Base-by-base conservation (phyloP, 2,797 vertebrate genomes). In the Pteronotus mesoamericanus region DNA sequence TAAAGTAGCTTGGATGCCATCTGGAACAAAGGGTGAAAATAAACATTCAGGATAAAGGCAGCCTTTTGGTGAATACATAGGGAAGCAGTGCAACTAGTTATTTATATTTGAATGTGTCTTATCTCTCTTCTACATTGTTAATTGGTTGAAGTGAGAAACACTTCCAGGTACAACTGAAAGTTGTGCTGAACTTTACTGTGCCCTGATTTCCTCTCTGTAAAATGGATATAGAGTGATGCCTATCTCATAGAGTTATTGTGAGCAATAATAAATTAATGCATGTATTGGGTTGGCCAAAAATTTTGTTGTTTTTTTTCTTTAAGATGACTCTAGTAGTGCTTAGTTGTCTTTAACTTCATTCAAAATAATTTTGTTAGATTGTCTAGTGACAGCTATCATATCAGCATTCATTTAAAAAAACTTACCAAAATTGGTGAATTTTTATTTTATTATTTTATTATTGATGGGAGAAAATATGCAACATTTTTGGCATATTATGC, bases 11-110 rank as follows among this genome's bases (percentile, higher is more conserved):
- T 77, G 42, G 37, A 93, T 87, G 72, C n/a, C 59, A 46, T 86
- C 34, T 37, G 32, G 61, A 95, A 96, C 96, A 95, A 96, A 90
- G 14, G 75, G 39, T 15, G 9, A 79, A 46, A 77, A 53, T 19
- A 32, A 44, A 46, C 19, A 29, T 0, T 91, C 39, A 64, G 64
- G 44, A 93, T 71, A 39, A 79, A 69, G 39, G 16, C 46, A 48
- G 61, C 2, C 37, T 92, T 87, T 86, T 46, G 42, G 1, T 39
- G 64, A 87, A 79, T 44, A 44, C 12, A 6, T 16, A 75, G 7
- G 10, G 34, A 66, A 10, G 48, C n/a, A n/a, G 6, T 26, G 32
- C 0, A 21, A 82, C 37, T 42, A 82, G 34, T 51, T 86, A 24
- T 89, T 96, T 74, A 46, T 69, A 53, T 83, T 29, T 91, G 59